Percentiles rank a stretch among this genome's conserved stretches.
phyloP scores from a whole-genome alignment of 2,797 vertebrate species.

The Aplochiton taeniatus region DNA sequence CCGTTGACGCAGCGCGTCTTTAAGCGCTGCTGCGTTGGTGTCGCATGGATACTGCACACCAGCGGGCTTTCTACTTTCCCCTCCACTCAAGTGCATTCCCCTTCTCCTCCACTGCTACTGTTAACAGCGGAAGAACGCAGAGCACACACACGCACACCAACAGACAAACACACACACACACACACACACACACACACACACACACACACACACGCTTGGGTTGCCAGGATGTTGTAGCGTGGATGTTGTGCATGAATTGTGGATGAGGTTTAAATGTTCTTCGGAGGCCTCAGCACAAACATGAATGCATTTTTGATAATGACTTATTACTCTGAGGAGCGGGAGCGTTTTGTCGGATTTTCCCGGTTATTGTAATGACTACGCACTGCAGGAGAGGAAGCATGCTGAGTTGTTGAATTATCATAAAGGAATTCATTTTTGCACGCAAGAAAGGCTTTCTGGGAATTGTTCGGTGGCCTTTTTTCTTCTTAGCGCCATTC shows the following conservation, averaged over 20 bases:
- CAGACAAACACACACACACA: not conserved
- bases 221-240: slow-evolving; percentile 25
- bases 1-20: slow-evolving; percentile 4
- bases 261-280: slow-evolving; percentile 48
- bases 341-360: slow-evolving; percentile 41
- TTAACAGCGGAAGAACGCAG: too few species aligned
- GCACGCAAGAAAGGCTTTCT: not conserved
- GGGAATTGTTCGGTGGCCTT: too few species aligned
- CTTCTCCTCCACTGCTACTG: too few species aligned
- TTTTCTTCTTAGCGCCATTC: too few species aligned
- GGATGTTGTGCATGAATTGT: slow-evolving; percentile 49
- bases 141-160: not conserved
- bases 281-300: slow-evolving; percentile 37
- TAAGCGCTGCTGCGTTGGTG: not conserved
- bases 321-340: slow-evolving; percentile 25
- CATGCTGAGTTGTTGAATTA: slow-evolving; percentile 21
- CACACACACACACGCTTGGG: not conserved
- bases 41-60: not conserved
- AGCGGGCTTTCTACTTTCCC: not conserved
- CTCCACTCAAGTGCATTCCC: not conserved
- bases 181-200: not conserved
- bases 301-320: slow-evolving; percentile 51
- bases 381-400: slow-evolving; percentile 10
- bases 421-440: slow-evolving; percentile 4
- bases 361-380: slow-evolving; percentile 28